A percentile compares a stretch with the other conserved stretches of the same genome.
Evolutionary conservation across 2,888 invertebrate species (phyloP).

Genomic region (Heliconius cydno): DNA sequence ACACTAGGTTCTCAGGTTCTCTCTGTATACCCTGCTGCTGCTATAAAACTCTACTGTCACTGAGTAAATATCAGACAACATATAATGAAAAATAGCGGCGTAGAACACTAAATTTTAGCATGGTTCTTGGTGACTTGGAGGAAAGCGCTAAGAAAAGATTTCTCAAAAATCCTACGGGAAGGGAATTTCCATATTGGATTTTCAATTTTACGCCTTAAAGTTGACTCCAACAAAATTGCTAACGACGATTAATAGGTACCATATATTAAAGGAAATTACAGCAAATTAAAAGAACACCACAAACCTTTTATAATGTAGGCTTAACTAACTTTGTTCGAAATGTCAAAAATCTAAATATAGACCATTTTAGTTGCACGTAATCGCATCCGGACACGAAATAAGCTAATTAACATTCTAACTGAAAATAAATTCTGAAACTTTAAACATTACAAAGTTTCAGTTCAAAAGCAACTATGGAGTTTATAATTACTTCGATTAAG

Average conservation of each 20-base stretch:
- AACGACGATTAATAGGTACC: background rate
- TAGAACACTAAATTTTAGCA: too few relatives aligned
- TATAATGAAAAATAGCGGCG: too few relatives aligned
- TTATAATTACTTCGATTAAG: constrained; percentile 34
- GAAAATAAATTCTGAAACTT: constrained; percentile 53
- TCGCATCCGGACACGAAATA: constrained; percentile 53
- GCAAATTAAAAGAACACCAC: constrained; percentile 9
- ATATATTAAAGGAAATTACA: background rate
- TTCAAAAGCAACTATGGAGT: constrained; percentile 35
- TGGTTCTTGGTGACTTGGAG: too few relatives aligned
- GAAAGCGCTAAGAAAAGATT: too few relatives aligned
- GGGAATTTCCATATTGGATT: background rate
- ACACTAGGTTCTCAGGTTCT: too few relatives aligned
- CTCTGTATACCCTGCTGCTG: too few relatives aligned
- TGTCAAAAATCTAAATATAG: constrained; percentile 47
- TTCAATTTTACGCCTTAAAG: background rate
- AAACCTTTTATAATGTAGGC: constrained; percentile 24
- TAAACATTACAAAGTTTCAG: constrained; percentile 49
- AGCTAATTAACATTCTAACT: constrained; percentile 54
- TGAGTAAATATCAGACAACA: too few relatives aligned
- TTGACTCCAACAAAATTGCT: background rate
- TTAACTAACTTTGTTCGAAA: constrained; percentile 34
- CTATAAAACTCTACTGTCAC: too few relatives aligned
- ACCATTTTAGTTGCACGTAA: constrained; percentile 46
- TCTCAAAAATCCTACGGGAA: too few relatives aligned